Base-by-base conservation (phyloP, 1,140 invertebrate genomes). In the Drosophila elegans region DNA sequence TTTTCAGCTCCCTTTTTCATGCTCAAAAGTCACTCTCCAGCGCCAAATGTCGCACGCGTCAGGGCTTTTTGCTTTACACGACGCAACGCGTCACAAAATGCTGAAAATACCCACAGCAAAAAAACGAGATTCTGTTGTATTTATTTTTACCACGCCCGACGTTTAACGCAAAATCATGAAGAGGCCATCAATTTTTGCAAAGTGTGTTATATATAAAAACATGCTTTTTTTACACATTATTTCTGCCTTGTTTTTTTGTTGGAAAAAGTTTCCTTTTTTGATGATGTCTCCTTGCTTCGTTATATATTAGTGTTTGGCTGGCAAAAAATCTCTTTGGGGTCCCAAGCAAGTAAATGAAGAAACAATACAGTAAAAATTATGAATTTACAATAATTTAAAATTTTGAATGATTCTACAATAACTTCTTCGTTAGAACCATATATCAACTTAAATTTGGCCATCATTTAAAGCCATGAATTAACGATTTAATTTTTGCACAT, bases 21-120 rank as follows among this genome's bases (percentile, higher is more conserved):
- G 71, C 54, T 52, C 42, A 85, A 72, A 68, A 80, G 76, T 77
- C 72, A 80, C 72, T 83, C 51, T 72, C 48, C 84, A 78, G 74
- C 74, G 74, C 74, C 74, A 89, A 88, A 78, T 88, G 83, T 83
- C 72, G 83, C 84, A 88, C 79, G 83, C 80, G 76, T 79, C 84
- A 83, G 72, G 63, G 54, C 51, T 76, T 86, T 82, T 72, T 81
- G 55, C 48, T 69, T 78, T 78, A 69, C 73, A 66, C 74, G 41
- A 72, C 32, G 45, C 75, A 51, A 52, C 73, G 61, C 53, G 46
- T 59, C 71, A 66, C 25, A 72, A 49, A 68, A 45, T 51, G 63
- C 21, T 51, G 66, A 59, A 56, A 69, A 64, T 61, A 42, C 56
- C 54, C n/a, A 38, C 21, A 56, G 34, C 16, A 42, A 64, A 80